Base-by-base conservation (phyloP, 1,140 invertebrate genomes). In the Drosophila aff. region DNA sequence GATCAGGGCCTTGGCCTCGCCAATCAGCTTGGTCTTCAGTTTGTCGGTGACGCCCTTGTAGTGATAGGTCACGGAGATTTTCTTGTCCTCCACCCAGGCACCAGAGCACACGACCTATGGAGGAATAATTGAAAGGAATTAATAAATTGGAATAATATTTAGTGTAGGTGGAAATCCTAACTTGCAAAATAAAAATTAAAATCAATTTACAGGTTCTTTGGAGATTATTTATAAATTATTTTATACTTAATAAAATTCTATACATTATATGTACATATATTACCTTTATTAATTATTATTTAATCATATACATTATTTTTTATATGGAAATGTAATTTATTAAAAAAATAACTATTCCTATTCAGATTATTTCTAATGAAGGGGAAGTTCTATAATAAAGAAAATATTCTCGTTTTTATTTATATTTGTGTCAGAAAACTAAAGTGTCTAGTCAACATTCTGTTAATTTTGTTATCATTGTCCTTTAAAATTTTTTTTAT, bases 31-130 rank as follows among this genome's bases (percentile, higher is more conserved):
- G 4, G 94, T 92, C 72, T 96, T 94, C 77, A 95, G 92, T 61
- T 96, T 94, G 47, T 95, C 84, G 18, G 96, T 96, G 6, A 96
- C 96, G 92, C 97, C 97, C 41, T 97, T 95, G 93, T 97, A 98
- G 92, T 98, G 97, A 93, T 97, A 98, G 18, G 97, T 98, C 21
- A 98, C 93, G 0, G 97, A 93, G 7, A 97, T 96, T 46, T 97
- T 97, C 93, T 98, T 98, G 90, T 98, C 97, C 92, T 98, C 97
- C 2, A 98, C 97, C 97, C 97, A 98, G 3, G 97, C 97, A 47
- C 97, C 97, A 71, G 97, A 96, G 78, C 93, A 95, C 81, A 97
- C 97, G 10, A 97, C 95, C 95, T 96, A 13, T 1, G 8, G 2
- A 16, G 15, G 8, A n/a, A 6, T 4, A 0, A 33, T 5, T 13